Conservation (phyloP, 1,140 invertebrate species). For the Mya arenaria region DNA sequence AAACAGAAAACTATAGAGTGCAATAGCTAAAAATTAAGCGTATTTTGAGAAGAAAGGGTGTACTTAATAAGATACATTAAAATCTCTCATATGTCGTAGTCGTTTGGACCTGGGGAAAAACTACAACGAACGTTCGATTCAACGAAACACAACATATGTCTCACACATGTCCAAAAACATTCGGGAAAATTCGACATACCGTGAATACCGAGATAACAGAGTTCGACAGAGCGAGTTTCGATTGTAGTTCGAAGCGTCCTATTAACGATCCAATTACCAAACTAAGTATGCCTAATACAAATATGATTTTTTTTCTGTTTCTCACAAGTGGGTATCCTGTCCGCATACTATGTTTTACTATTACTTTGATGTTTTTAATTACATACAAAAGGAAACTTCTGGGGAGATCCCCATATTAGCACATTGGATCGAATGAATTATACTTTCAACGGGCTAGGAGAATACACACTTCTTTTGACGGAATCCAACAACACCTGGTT, state of each 20-base stretch:
- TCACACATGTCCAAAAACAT: no score
- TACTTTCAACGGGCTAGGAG: constrained; percentile 97
- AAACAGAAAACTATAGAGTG: no score
- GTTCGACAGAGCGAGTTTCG: not conserved
- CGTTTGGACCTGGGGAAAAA: not conserved
- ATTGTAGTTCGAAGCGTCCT: not conserved
- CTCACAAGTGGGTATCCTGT: not conserved
- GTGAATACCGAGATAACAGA: no score
- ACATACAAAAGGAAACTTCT: constrained; percentile 27
- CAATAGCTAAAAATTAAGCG: no score
- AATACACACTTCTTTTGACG: constrained; percentile 87
- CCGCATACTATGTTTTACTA: not conserved
- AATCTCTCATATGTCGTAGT: not conserved
- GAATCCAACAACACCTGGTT: not conserved
- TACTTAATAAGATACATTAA: not conserved
- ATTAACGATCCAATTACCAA: not conserved
- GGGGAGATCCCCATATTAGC: constrained; percentile 95
- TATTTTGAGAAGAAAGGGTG: no score
- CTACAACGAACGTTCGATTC: not conserved
- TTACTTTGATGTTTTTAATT: not conserved
- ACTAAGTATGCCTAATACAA: not conserved
- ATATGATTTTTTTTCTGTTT: not conserved
- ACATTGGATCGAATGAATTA: constrained; percentile 95
- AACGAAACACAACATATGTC: not conserved
- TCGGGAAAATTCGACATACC: no score